Base-by-base conservation (phyloP, 2,888 invertebrate species). In the Macaria notata region DNA sequence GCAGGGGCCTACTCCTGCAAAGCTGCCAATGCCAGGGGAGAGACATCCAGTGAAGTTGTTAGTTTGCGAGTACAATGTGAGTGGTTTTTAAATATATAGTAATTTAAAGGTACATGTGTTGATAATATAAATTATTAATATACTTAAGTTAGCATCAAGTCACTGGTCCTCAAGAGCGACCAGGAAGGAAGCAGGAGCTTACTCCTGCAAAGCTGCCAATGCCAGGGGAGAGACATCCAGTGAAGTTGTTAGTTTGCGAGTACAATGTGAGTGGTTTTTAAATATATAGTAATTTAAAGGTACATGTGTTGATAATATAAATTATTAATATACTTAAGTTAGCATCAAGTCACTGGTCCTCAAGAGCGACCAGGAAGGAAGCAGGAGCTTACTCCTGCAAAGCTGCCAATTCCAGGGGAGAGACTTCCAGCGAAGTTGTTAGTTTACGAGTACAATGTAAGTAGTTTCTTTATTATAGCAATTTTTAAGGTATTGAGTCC, bases 201-300 rank as follows among this genome's bases (percentile, higher is more conserved):
- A 97, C 86, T 94, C 95, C 54, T 97, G 97, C 78, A 93, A 95
- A 62, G 97, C 97, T 9, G 95, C 95, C 61, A 97, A 97, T 79
- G 94, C 94, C 54, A 93, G 95, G 62, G 97, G 97, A 9, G 96
- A 96, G 83, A 95, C 96, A 1, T 93, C 95, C 53, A 97, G 96
- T 76, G 93, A 95, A 59, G 92, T 94, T 59, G 96, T 97, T 62
- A 92, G 92, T 65, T 88, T 97, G 43, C 92, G 96, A 71, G 96
- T 97, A 56, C 94, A 96, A 89, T 97, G 97, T 97, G 86, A 96
- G 97, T n/a, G n/a, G n/a, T n/a, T n/a, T n/a, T n/a, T 95, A 63
- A 41, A 41, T 39, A 39, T 8, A 3, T n/a, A n/a, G n/a, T n/a
- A n/a, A n/a, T n/a, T n/a, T n/a, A n/a, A n/a, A n/a, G n/a, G n/a